These are phyloP conservation scores for Dipodomys stephensi DNA, from an alignment of 2,113 vertebrate genomes.

Conservation along the genomic window DNA sequence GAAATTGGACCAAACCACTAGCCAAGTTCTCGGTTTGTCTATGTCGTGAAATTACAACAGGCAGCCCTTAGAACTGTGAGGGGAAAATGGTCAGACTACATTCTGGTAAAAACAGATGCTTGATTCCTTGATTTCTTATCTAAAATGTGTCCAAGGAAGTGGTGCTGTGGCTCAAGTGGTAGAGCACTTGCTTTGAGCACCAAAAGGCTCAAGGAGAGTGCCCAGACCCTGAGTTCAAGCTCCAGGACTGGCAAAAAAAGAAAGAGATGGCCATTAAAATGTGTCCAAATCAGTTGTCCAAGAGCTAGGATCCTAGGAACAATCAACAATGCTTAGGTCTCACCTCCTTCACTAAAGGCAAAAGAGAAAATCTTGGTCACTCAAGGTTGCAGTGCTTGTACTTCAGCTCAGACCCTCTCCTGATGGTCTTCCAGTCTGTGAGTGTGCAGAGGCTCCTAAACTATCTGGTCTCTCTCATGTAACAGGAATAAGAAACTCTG, in stretches of 20 bases:
- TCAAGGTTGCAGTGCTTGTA: not conserved
- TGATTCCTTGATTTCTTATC: slow-evolving; percentile 43
- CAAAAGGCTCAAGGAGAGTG: too few species aligned
- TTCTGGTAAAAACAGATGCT: slow-evolving; percentile 89
- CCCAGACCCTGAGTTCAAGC: too few species aligned
- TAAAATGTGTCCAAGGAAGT: not conserved
- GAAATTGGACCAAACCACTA: slow-evolving; percentile 98
- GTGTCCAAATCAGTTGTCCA: not conserved
- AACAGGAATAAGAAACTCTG: not conserved
- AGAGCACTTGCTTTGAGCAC: too few species aligned
- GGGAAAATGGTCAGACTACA: slow-evolving; percentile 97
- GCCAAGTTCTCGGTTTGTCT: slow-evolving; percentile 94
- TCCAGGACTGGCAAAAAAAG: too few species aligned
- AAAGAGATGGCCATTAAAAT: not conserved
- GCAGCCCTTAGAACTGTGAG: slow-evolving; percentile 93
- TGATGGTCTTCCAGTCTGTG: not conserved
- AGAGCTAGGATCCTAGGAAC: not conserved
- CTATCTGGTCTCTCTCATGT: too few species aligned
- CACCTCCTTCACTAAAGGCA: not conserved
- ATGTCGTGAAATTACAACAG: slow-evolving; percentile 97
- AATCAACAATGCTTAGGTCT: not conserved
- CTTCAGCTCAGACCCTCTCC: not conserved
- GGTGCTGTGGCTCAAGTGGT: too few species aligned
- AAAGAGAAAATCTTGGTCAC: not conserved
- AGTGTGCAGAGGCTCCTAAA: not conserved